These are phyloP conservation scores for Seriola aureovittata DNA, from an alignment of 2,113 vertebrate genomes.

Conservation along the genomic window DNA sequence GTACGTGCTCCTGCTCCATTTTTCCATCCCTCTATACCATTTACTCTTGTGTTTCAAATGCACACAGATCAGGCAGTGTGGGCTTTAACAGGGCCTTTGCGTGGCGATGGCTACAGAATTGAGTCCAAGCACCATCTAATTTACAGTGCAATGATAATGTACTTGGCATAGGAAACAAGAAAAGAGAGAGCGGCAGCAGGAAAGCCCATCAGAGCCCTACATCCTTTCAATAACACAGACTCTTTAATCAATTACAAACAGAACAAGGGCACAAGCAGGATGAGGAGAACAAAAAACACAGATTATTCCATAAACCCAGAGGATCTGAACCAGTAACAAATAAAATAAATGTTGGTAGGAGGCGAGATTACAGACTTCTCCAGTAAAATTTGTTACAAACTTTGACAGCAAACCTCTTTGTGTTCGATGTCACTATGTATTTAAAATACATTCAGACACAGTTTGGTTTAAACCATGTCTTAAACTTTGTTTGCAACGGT, in stretches of 20 bases:
- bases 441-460: background rate
- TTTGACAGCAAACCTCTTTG: constrained; percentile 6
- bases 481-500: background rate
- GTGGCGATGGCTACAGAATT: constrained; percentile 57
- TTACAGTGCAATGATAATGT: constrained; percentile 79
- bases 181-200: constrained; percentile 63
- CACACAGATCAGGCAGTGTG: constrained; percentile 59
- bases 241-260: constrained; percentile 77
- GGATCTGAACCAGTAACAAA: constrained; percentile 38
- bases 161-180: constrained; percentile 76
- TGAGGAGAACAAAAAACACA: constrained; percentile 15
- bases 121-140: constrained; percentile 83
- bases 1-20: constrained; percentile 62
- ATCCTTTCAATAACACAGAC: constrained; percentile 60
- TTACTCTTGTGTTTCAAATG: constrained; percentile 71
- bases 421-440: background rate
- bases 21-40: constrained; percentile 61
- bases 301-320: constrained; percentile 33
- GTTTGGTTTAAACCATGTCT: background rate
- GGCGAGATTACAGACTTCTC: constrained; percentile 8
- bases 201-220: constrained; percentile 64
- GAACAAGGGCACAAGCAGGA: constrained; percentile 43
- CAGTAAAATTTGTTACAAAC: background rate
- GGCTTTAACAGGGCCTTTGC: constrained; percentile 47
- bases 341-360: background rate